These are phyloP conservation scores for Trematomus bernacchii DNA, from an alignment of 2,797 vertebrate genomes.

Conservation along the genomic window DNA sequence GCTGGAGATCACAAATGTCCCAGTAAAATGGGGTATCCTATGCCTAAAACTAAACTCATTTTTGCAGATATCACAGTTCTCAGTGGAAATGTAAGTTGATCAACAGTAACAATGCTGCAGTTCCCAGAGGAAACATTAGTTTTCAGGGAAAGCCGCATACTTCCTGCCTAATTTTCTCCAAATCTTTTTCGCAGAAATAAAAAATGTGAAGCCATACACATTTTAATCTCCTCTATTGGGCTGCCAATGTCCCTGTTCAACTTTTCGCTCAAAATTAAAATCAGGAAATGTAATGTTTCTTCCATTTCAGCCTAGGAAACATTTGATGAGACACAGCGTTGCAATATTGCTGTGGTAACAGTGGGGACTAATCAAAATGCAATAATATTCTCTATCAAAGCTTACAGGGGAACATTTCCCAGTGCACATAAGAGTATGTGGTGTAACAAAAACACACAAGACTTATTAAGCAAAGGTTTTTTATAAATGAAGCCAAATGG, in stretches of 20 bases:
- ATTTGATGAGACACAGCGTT: constrained; percentile 70
- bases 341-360: constrained; percentile 68
- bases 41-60: constrained; percentile 29
- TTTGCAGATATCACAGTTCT: constrained; percentile 38
- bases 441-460: constrained; percentile 24
- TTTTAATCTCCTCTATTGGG: constrained; percentile 73
- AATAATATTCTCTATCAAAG: constrained; percentile 62
- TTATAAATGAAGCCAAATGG: constrained; percentile 13
- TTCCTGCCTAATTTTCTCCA: constrained; percentile 70
- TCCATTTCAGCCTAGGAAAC: constrained; percentile 48
- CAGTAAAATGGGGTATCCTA: constrained; percentile 2
- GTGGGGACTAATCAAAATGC: constrained; percentile 72
- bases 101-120: constrained; percentile 63
- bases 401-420: constrained; percentile 20
- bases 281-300: constrained; percentile 75
- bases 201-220: constrained; percentile 61
- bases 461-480: constrained; percentile 27
- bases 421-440: constrained; percentile 10
- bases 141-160: constrained; percentile 70
- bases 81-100: constrained; percentile 56
- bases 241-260: constrained; percentile 70
- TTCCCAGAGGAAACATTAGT: constrained; percentile 65
- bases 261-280: constrained; percentile 76
- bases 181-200: constrained; percentile 62
- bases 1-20: constrained; percentile 21